Evolutionary conservation across 1,140 invertebrate species (phyloP).

Genomic region (Palaemon carinicauda): DNA sequence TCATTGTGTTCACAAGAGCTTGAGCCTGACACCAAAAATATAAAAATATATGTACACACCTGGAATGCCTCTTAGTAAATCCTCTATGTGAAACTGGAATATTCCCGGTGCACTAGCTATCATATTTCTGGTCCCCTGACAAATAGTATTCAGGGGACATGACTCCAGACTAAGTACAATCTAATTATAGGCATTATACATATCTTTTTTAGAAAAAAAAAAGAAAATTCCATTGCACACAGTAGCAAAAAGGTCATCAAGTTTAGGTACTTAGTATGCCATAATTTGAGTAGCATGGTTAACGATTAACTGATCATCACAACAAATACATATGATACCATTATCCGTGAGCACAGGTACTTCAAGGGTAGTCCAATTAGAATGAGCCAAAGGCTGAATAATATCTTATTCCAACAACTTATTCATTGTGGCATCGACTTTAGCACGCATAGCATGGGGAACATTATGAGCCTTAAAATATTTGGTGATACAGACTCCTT

Average conservation of each 20-base stretch:
- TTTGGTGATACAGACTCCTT: not conserved
- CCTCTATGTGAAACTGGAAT: no score
- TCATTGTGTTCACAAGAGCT: no score
- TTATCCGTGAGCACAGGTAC: not conserved
- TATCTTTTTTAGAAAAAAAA: not conserved
- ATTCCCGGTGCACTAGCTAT: no score
- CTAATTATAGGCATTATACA: not conserved
- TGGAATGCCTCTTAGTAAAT: no score
- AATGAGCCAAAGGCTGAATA: not conserved
- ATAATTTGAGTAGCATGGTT: not conserved
- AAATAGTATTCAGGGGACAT: no score
- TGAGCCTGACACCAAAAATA: no score
- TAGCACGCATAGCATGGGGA: not conserved
- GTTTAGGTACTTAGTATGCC: not conserved
- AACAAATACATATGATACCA: not conserved
- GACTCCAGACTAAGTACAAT: no score
- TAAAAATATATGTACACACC: no score
- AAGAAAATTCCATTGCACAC: not conserved
- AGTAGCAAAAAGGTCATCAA: not conserved
- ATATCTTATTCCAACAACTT: not conserved
- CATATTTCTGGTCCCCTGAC: no score
- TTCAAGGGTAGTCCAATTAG: not conserved
- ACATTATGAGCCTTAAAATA: not conserved
- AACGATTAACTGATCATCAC: not conserved
- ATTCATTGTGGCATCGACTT: not conserved